A percentile compares a stretch with the other conserved stretches of the same genome.
These are phyloP conservation scores for Thyatira batis DNA, from an alignment of 2,888 invertebrate species.

Conservation along the genomic window DNA sequence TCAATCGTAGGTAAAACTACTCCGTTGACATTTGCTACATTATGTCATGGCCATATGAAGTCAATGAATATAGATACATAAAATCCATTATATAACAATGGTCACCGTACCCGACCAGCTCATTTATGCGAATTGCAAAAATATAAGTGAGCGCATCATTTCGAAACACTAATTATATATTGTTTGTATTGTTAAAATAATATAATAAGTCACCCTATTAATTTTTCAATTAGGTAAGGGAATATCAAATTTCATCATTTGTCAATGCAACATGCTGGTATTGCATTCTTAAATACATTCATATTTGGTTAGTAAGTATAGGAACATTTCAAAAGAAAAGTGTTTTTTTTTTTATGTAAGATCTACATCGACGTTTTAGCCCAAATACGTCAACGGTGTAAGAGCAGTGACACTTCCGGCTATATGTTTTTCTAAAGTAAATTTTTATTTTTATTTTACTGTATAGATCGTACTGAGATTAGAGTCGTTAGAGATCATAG, in stretches of 20 bases:
- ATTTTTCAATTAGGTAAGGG: constrained; percentile 17
- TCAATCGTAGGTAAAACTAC: neutral
- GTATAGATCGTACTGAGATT: neutral
- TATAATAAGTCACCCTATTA: constrained; percentile 12
- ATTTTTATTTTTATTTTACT: too few relatives aligned
- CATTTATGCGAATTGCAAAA: constrained; percentile 7
- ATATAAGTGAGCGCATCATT: constrained; percentile 4
- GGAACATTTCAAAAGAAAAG: neutral
- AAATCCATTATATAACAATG: neutral
- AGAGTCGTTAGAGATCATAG: neutral
- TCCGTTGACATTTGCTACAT: neutral
- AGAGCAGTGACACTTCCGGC: constrained; percentile 33
- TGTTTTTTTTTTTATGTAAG: neutral
- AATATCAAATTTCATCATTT: constrained; percentile 23
- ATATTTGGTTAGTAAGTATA: too few relatives aligned
- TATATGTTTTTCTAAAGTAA: constrained; percentile 16
- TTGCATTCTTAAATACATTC: too few relatives aligned
- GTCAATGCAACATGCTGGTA: neutral
- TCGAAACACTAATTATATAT: constrained; percentile 6
- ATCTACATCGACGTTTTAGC: too few relatives aligned
- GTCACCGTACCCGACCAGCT: neutral
- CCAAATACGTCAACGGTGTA: too few relatives aligned
- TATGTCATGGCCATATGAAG: neutral
- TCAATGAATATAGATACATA: neutral
- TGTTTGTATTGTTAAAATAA: constrained; percentile 10